Base-by-base conservation (phyloP, 35 echinoderm and acorn worm species). In the Lytechinus variegatus region DNA sequence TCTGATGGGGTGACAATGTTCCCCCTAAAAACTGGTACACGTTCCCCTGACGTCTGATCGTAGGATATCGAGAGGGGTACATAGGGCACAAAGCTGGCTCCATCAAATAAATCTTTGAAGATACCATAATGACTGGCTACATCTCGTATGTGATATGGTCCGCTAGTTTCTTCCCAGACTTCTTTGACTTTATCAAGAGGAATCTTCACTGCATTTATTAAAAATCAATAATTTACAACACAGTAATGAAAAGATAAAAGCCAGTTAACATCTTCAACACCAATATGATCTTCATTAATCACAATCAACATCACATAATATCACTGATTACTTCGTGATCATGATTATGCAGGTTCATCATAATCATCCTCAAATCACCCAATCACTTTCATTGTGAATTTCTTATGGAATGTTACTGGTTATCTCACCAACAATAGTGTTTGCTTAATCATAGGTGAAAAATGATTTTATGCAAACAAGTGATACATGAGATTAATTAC, bases 41-140 rank as follows among this genome's bases (percentile, higher is more conserved):
- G 28, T 16, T 89, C 94, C 52, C 86, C 97, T 10, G 96, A 90
- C 24, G 52, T 29, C 21, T 57, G 56, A 10, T 87, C 24, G 95
- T 97, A 99, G 13, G 86, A 16, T 56, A 99, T 97, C 11, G 92
- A 96, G 94, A 99, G 95, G 1, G 95, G 61, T 21, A 97, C 71
- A 52, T 96, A 94, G 86, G 96, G 95, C 60, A 97, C 55, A 91
- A 99, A 99, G 86, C 97, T 96, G 13, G 98, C 98, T 21, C 98
- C 95, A 94, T 99, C 98, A 95, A 99, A 99, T 2, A 99, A 55
- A 95, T 99, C 98, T 87, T 94, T 96, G 94, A 96, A 99, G 92
- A 99, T 97, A 44, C 95, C 96, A 89, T 98, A 99, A 88, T 99
- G 97, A 71, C 96, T 95, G 57, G 96, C 98, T 14, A 98, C 93